phyloP scores from a whole-genome alignment of 2,888 invertebrate genomes.

The Drosophila tripunctata region DNA sequence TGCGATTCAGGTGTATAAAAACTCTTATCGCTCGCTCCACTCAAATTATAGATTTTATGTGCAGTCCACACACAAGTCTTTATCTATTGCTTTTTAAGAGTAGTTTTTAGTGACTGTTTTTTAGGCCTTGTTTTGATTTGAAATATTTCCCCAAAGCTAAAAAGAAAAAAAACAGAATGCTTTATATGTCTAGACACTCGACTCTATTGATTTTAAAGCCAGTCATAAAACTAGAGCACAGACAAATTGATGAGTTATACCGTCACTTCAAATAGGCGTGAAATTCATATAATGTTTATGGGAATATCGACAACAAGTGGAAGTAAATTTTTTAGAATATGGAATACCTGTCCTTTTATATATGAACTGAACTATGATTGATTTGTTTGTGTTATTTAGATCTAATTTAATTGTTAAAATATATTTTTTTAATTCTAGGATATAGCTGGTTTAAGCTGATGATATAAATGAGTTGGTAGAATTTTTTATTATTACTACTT shows the following conservation, averaged over 20 bases:
- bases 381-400: too few species aligned
- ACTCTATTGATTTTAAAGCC: constrained; percentile 12
- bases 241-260: constrained; percentile 31
- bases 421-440: too few species aligned
- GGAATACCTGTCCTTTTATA: neutral
- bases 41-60: constrained; percentile 68
- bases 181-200: constrained; percentile 27
- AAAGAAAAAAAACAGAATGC: neutral
- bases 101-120: constrained; percentile 40
- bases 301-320: neutral
- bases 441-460: too few species aligned
- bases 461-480: too few species aligned
- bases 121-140: constrained; percentile 23
- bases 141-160: constrained; percentile 7
- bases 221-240: constrained; percentile 60
- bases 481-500: too few species aligned
- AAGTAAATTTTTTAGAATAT: neutral
- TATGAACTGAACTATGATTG: too few species aligned
- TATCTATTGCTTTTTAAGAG: constrained; percentile 46
- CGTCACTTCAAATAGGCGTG: constrained; percentile 44
- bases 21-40: constrained; percentile 48
- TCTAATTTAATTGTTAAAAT: too few species aligned
- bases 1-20: constrained; percentile 55
- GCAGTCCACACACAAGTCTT: constrained; percentile 32
- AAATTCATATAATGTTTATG: constrained; percentile 41